These are phyloP conservation scores for Zaprionus capensis DNA, from an alignment of 1,140 invertebrate genomes.

Conservation along the genomic window DNA sequence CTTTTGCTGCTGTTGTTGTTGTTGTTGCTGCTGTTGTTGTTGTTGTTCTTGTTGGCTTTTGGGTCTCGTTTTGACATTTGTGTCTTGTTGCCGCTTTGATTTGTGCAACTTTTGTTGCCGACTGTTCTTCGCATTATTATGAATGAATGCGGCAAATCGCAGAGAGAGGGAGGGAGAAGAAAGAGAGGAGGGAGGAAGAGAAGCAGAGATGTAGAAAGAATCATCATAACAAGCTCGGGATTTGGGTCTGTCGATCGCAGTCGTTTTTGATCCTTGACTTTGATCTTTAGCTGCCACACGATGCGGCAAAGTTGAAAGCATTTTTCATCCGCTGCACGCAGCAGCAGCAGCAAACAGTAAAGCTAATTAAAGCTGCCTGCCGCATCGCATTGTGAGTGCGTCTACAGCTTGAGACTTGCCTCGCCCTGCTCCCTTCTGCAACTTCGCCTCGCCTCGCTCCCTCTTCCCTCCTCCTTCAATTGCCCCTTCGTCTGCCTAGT, in stretches of 20 bases:
- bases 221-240: slow-evolving; percentile 73
- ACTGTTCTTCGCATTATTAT: slow-evolving; percentile 71
- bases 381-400: not conserved
- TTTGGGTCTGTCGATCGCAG: slow-evolving; percentile 38
- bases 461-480: not conserved
- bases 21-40: not conserved
- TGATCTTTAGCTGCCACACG: slow-evolving; percentile 74
- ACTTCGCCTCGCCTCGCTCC: not conserved
- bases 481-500: slow-evolving; percentile 39
- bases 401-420: not conserved
- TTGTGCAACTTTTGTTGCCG: slow-evolving; percentile 62
- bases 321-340: slow-evolving; percentile 63
- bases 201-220: slow-evolving; percentile 18
- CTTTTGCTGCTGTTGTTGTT: not conserved
- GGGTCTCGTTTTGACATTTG: slow-evolving; percentile 54
- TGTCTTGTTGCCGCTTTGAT: slow-evolving; percentile 67
- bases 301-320: slow-evolving; percentile 74
- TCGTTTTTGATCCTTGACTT: slow-evolving; percentile 78
- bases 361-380: slow-evolving; percentile 61
- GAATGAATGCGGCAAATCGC: slow-evolving; percentile 56
- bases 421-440: not conserved
- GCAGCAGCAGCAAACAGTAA: slow-evolving; percentile 59
- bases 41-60: slow-evolving; percentile 35
- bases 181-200: slow-evolving; percentile 9
- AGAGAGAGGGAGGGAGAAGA: slow-evolving; percentile 16